A percentile compares a stretch with the other conserved stretches of the same genome.
These are phyloP conservation scores for Drosophila kepulauana DNA, from an alignment of 1,140 invertebrate genomes.

Conservation along the genomic window DNA sequence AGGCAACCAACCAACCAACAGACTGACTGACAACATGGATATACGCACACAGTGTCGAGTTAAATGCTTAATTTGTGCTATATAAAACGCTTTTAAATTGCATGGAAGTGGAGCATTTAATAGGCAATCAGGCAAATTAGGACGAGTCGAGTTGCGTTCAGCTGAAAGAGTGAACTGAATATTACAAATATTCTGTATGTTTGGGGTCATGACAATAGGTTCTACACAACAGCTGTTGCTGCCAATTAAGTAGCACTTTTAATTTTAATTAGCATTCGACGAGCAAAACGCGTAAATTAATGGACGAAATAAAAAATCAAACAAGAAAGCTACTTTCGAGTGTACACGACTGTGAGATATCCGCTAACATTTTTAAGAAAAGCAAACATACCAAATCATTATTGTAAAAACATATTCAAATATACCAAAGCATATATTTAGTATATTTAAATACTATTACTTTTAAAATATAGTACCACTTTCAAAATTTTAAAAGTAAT, in stretches of 20 bases:
- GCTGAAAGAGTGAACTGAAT: neutral
- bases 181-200: neutral
- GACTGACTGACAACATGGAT: neutral
- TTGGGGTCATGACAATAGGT: constrained; percentile 10
- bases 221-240: constrained; percentile 63
- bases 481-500: too few relatives aligned
- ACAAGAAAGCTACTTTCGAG: too few relatives aligned
- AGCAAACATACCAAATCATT: too few relatives aligned
- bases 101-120: constrained; percentile 30
- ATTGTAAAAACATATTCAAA: too few relatives aligned
- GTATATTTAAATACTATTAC: too few relatives aligned
- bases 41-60: neutral
- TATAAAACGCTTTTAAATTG: constrained; percentile 45
- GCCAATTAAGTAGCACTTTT: constrained; percentile 76
- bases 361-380: too few relatives aligned
- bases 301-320: constrained; percentile 25
- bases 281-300: constrained; percentile 71
- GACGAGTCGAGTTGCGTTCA: constrained; percentile 11
- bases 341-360: too few relatives aligned
- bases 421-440: too few relatives aligned
- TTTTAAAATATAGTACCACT: too few relatives aligned
- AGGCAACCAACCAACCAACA: neutral
- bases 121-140: constrained; percentile 52
- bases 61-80: constrained; percentile 44
- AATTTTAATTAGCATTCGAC: constrained; percentile 77